A percentile compares a stretch with the other conserved stretches of the same genome.
Conservation (phyloP, 1,140 invertebrate genomes). For the Drosophila nannoptera region DNA sequence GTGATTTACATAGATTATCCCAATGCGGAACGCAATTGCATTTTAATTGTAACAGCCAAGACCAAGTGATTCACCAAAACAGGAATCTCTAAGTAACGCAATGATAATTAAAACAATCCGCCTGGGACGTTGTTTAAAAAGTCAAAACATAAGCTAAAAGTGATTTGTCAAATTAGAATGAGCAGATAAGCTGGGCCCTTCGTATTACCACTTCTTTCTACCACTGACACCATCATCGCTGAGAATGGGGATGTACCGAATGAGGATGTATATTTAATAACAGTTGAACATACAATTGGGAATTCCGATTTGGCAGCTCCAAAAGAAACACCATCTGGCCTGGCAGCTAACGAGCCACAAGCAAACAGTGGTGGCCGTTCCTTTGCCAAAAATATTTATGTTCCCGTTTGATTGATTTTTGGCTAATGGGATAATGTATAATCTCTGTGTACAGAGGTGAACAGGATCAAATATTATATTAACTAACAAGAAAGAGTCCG, state of each 20-base stretch:
- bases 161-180: slow-evolving; percentile 58
- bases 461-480: no score
- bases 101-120: slow-evolving; percentile 54
- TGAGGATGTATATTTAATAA: slow-evolving; percentile 24
- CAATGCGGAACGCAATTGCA: slow-evolving; percentile 14
- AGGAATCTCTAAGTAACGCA: slow-evolving; percentile 8
- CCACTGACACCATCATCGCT: neutral
- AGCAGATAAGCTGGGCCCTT: slow-evolving; percentile 9
- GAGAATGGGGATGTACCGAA: neutral
- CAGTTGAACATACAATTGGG: slow-evolving; percentile 45
- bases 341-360: neutral
- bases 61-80: neutral
- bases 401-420: neutral
- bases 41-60: slow-evolving; percentile 30
- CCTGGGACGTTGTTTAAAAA: slow-evolving; percentile 39
- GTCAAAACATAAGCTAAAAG: slow-evolving; percentile 59
- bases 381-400: neutral
- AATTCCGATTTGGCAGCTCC: slow-evolving; percentile 21
- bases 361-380: no score
- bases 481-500: no score
- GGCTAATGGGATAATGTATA: neutral
- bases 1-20: slow-evolving; percentile 37
- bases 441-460: neutral
- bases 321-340: slow-evolving; percentile 15
- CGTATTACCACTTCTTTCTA: neutral